These are phyloP conservation scores for Agonopterix subpropinquella DNA, from an alignment of 2,888 invertebrate species.

Conservation along the genomic window DNA sequence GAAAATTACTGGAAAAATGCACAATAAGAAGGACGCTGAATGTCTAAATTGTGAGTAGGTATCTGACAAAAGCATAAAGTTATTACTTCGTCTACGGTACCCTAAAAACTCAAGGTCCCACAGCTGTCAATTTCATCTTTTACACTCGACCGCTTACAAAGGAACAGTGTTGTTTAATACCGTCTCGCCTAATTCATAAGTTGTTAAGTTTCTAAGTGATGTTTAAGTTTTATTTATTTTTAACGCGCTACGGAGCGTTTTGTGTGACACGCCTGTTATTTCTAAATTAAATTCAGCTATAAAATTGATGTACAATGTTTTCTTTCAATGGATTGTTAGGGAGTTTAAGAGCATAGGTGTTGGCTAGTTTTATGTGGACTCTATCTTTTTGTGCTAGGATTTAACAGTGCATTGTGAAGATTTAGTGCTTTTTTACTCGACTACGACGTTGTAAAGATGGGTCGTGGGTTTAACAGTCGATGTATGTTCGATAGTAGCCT, in stretches of 20 bases:
- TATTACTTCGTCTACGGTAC: background rate
- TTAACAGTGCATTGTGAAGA: too few relatives aligned
- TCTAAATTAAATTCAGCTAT: slow-evolving; percentile 22
- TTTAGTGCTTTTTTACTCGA: too few relatives aligned
- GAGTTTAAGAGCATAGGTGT: background rate
- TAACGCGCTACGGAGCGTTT: slow-evolving; percentile 16
- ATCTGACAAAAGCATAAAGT: slow-evolving; percentile 1
- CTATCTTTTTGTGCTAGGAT: too few relatives aligned
- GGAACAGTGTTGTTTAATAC: slow-evolving; percentile 24
- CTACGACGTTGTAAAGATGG: too few relatives aligned
- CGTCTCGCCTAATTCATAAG: slow-evolving; percentile 30
- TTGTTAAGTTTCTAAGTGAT: slow-evolving; percentile 19
- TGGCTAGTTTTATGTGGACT: too few relatives aligned
- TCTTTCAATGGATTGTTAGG: slow-evolving; percentile 15
- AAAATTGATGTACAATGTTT: slow-evolving; percentile 21
- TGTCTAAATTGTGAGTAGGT: background rate
- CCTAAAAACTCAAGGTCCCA: slow-evolving; percentile 1
- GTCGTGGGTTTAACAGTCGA: too few relatives aligned
- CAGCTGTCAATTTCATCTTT: slow-evolving; percentile 4
- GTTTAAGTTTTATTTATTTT: slow-evolving; percentile 23
- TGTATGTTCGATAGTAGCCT: too few relatives aligned
- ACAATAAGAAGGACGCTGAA: too few relatives aligned
- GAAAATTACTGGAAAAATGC: too few relatives aligned
- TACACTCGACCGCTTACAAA: slow-evolving; percentile 11
- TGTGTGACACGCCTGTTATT: slow-evolving; percentile 22